phyloP scores from a whole-genome alignment of 2,797 vertebrate genomes.

The Mionectes olivaceus region DNA sequence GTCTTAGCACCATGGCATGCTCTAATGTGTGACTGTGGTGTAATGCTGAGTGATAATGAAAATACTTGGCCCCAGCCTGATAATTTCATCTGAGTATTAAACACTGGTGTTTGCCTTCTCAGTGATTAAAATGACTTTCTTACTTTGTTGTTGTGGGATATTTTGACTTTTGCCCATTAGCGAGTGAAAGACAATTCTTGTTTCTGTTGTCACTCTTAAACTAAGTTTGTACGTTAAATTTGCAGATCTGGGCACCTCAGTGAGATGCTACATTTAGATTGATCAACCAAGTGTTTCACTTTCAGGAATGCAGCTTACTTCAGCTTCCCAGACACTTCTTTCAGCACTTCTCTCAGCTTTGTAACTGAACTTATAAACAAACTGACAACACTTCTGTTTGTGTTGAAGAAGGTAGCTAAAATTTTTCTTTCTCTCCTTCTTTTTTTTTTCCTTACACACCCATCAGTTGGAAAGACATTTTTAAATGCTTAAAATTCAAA shows the following conservation, averaged over 20 bases:
- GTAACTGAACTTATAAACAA: background rate
- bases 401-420: background rate
- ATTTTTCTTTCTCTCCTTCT: background rate
- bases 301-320: background rate
- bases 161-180: background rate
- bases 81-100: background rate
- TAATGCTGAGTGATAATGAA: constrained; percentile 15
- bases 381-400: background rate
- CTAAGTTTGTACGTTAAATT: background rate
- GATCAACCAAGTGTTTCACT: background rate
- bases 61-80: constrained; percentile 19
- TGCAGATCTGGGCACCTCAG: background rate
- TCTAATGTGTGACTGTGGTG: background rate
- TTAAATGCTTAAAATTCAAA: constrained; percentile 28
- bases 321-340: background rate
- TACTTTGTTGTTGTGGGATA: background rate
- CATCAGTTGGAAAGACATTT: background rate
- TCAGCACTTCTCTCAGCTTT: background rate
- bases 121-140: background rate
- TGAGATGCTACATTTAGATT: background rate
- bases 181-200: background rate
- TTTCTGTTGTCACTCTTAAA: background rate
- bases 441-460: background rate
- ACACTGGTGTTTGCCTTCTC: background rate
- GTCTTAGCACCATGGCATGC: background rate